A percentile compares a stretch with the other conserved stretches of the same genome.
These are phyloP conservation scores for Tachysurus fulvidraco DNA, from an alignment of 2,113 vertebrate genomes.

Conservation along the genomic window DNA sequence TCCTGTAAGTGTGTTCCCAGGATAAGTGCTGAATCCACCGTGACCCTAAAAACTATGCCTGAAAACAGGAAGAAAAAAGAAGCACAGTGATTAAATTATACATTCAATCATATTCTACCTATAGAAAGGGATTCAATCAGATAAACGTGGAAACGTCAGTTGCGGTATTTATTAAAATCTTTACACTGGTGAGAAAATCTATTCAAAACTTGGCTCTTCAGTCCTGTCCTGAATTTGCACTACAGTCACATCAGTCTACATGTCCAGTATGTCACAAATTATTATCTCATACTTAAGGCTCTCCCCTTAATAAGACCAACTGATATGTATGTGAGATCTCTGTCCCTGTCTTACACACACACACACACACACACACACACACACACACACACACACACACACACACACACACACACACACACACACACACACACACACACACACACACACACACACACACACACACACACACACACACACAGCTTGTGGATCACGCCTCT, in stretches of 20 bases:
- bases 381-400: not conserved
- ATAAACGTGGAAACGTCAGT: not conserved
- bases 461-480: not conserved
- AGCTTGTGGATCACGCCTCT: constrained; percentile 9
- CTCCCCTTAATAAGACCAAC: constrained; percentile 19
- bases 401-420: not conserved
- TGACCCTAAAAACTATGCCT: not conserved
- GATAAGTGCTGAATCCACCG: not conserved
- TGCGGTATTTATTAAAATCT: constrained; percentile 11
- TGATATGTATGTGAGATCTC: constrained; percentile 41
- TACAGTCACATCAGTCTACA: constrained; percentile 21
- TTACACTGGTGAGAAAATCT: not conserved
- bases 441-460: constrained; percentile 3
- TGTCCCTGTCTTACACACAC: constrained; percentile 27
- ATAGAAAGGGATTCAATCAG: not conserved
- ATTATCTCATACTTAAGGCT: constrained; percentile 35
- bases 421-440: not conserved
- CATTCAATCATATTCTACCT: not conserved
- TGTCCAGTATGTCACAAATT: constrained; percentile 33
- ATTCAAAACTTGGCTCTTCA: not conserved
- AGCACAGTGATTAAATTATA: not conserved
- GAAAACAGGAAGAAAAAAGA: not conserved
- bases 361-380: not conserved
- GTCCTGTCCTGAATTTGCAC: constrained; percentile 22
- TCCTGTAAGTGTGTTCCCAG: not conserved